These are phyloP conservation scores for Cydia amplana DNA, from an alignment of 1,140 invertebrate genomes.

Conservation along the genomic window DNA sequence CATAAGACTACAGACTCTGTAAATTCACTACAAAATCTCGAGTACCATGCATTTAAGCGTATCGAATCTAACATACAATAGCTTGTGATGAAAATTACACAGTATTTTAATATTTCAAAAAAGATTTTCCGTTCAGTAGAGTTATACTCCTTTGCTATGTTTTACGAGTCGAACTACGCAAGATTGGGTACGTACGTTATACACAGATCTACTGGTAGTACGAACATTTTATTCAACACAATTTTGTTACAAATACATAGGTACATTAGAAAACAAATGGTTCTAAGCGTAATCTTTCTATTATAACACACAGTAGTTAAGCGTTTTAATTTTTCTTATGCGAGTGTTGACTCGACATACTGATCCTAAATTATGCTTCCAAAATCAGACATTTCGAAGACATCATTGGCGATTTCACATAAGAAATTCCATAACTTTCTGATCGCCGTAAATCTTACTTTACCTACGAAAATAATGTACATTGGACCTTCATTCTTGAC, in stretches of 20 bases:
- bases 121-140: conserved; percentile 15
- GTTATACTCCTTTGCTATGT: conserved; percentile 42
- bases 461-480: conserved; percentile 74
- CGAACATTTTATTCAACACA: conserved; percentile 60
- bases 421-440: conserved; percentile 35
- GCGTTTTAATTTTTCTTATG: conserved; percentile 63
- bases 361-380: conserved; percentile 59
- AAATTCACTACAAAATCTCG: conserved; percentile 12
- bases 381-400: conserved; percentile 55
- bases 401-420: conserved; percentile 38
- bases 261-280: conserved; percentile 60
- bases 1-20: conserved; percentile 12
- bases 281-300: conserved; percentile 75
- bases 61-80: conserved; percentile 17
- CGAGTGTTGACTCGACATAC: conserved; percentile 52
- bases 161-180: conserved; percentile 47
- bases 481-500: conserved; percentile 76
- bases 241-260: conserved; percentile 57
- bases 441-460: conserved; percentile 66
- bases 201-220: conserved; percentile 68
- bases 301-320: conserved; percentile 73
- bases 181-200: conserved; percentile 51
- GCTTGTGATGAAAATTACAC: not conserved
- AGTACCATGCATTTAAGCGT: conserved; percentile 8
- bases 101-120: conserved; percentile 12